Percentiles rank a stretch among this genome's conserved stretches.
Evolutionary conservation across 2,797 vertebrate species (phyloP).

Genomic region (Propithecus perrieri): DNA sequence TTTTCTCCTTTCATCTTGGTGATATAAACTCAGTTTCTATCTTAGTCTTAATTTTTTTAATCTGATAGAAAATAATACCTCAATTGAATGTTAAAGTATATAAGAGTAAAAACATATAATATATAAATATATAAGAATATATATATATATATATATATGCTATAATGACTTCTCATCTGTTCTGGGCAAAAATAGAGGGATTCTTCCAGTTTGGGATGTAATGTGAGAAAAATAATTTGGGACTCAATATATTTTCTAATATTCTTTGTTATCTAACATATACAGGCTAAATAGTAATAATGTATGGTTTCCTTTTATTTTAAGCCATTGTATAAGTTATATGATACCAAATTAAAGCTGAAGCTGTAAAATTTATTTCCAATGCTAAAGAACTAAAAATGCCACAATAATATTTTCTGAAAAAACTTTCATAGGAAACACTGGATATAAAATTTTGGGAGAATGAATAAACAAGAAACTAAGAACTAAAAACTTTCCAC

Average conservation of each 20-base stretch:
- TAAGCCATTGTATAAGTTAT: slow-evolving; percentile 28
- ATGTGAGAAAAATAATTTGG: slow-evolving; percentile 7
- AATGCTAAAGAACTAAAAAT: slow-evolving; percentile 13
- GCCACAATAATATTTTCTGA: neutral
- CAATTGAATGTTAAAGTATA: slow-evolving; percentile 47
- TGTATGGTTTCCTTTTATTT: slow-evolving; percentile 21
- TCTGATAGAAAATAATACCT: slow-evolving; percentile 48
- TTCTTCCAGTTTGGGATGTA: neutral
- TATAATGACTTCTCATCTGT: slow-evolving; percentile 50
- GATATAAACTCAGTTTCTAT: slow-evolving; percentile 49
- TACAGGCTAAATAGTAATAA: neutral
- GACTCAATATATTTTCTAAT: neutral
- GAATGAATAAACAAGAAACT: slow-evolving; percentile 37
- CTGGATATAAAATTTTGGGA: slow-evolving; percentile 56
- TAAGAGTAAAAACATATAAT: neutral
- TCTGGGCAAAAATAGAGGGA: neutral
- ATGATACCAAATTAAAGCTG: neutral
- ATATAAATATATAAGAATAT: too few relatives aligned
- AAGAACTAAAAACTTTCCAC: slow-evolving; percentile 57
- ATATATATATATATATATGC: neutral
- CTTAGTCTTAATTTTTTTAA: slow-evolving; percentile 57
- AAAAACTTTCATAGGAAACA: slow-evolving; percentile 37
- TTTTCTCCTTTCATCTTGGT: slow-evolving; percentile 59
- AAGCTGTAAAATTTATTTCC: slow-evolving; percentile 5
- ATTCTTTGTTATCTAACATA: neutral